Evolutionary conservation across 2,888 invertebrate species (phyloP), one percentile per base, ranked within the genome.

Genomic region (Beris morrisii): DNA sequence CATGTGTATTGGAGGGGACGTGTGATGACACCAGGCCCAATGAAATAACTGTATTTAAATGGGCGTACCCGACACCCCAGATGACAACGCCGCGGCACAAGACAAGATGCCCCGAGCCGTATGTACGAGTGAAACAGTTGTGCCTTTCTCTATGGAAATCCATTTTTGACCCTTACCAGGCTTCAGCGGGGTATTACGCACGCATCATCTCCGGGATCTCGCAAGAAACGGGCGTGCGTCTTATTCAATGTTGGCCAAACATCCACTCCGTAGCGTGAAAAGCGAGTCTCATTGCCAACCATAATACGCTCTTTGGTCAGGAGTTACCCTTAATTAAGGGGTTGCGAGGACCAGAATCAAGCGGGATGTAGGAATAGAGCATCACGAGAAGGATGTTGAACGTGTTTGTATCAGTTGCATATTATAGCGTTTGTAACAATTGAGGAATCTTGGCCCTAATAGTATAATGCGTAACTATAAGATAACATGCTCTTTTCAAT

Each of bases 41-140:
- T 79, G 78, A 79, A 80, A 80, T 80, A 79, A 80, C 79, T 78
- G 79, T 79, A 78, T 80, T 80, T 79, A 80, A 79, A 74, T 74
- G 75, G 80, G 80, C 80, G 80, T 79, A 74, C 73, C 76, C 76
- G 67, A 79, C 79, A 80, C 79, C 77, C 77, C 69, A 70, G 52
- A 65, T 69, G 69, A 69, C 69, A 67, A 69, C 38, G 52, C 59
- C 58, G 31, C 43, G 61, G 61, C 44, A 64, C 63, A 43, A 48
- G 50, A 43, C 32, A 61, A 15, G 56, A 12, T 6, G 13, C 44
- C 15, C 15, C 56, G 22, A 13, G 13, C 44, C 6, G 38, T 38
- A 9, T 31, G 46, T 61, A 11, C 11, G 30, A 61, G 50, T 30
- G 61, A 61, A 52, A 50, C 15, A 43, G 52, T 12, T 48, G n/a